Base-by-base conservation (phyloP, 2,888 invertebrate genomes). In the Luffia ferchaultella region DNA sequence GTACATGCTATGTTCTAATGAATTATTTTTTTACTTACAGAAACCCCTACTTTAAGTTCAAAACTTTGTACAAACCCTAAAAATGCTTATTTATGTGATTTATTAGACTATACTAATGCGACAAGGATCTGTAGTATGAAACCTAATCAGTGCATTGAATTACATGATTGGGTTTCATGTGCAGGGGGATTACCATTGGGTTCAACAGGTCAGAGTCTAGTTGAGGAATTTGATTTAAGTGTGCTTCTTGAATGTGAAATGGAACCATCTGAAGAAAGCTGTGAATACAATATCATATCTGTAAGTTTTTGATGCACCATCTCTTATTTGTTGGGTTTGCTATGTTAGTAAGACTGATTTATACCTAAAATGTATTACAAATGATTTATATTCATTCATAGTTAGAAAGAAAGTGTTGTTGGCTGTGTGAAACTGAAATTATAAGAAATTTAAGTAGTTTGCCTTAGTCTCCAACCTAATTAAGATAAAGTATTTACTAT, bases 81-180 rank as follows among this genome's bases (percentile, higher is more conserved):
- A 60, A 75, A 78, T 65, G 87, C 87, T 52, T 86, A 85, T 63
- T 72, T 89, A 5, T 89, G 89, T 63, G 90, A 90, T 67, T 72
- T 92, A 16, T 57, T 83, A 50, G 83, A 83, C 54, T 82, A 82
- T 52, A 83, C 83, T 18, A 79, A 79, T 55, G 65, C 79, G 1
- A 79, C 80, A 20, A 67, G 83, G 48, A 76, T 83, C 60, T 83
- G 83, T 56, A 83, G 83, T 53, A 79, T 83, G 77, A 80, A 80
- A 52, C 83, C 82, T 0, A 71, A 70, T 17, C 83, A 83, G 57
- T 72, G 74, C 47, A 82, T 83, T 53, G 78, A 82, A 55, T 69
- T 83, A 41, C 71, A 61, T 55, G 78, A 80, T 60, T 83, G 83
- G 83, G 77, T 83, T 17, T 67, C 83, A 1, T 82, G 82, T 60